phyloP scores from a whole-genome alignment of 2,888 invertebrate species.

The Xestia xanthographa region DNA sequence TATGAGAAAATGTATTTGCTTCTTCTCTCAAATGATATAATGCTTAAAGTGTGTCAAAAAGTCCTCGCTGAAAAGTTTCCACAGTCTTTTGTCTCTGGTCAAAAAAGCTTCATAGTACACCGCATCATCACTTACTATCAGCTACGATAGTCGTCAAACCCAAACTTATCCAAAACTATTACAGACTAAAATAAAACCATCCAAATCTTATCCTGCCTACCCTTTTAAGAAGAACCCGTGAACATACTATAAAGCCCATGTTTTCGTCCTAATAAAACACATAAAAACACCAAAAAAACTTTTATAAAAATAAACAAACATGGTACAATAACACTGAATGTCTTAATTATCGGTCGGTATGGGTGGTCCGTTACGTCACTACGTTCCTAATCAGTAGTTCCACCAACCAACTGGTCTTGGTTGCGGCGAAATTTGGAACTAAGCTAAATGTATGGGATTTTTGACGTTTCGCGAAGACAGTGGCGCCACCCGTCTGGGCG shows the following conservation, averaged over 20 bases:
- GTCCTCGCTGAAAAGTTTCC: no score
- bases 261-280: constrained; percentile 49
- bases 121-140: not conserved
- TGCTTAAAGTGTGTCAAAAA: no score
- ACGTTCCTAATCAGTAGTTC: constrained; percentile 44
- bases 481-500: constrained; percentile 9
- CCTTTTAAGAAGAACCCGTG: constrained; percentile 37
- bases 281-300: constrained; percentile 48
- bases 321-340: constrained; percentile 65
- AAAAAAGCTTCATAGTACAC: no score
- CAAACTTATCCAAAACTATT: not conserved
- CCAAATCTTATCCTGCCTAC: constrained; percentile 26
- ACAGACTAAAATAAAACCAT: constrained; percentile 8
- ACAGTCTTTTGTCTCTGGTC: no score
- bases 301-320: constrained; percentile 54
- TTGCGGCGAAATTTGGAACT: constrained; percentile 36
- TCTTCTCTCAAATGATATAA: no score
- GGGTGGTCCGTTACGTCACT: constrained; percentile 69
- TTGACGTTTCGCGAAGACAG: constrained; percentile 8
- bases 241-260: constrained; percentile 42
- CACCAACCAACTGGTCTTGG: constrained; percentile 3
- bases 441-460: constrained; percentile 17
- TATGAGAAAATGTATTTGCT: no score
- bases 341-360: constrained; percentile 71
- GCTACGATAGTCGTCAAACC: not conserved